Evolutionary conservation across 2,888 invertebrate genomes (phyloP).

Genomic region (Cantharis nigra): DNA sequence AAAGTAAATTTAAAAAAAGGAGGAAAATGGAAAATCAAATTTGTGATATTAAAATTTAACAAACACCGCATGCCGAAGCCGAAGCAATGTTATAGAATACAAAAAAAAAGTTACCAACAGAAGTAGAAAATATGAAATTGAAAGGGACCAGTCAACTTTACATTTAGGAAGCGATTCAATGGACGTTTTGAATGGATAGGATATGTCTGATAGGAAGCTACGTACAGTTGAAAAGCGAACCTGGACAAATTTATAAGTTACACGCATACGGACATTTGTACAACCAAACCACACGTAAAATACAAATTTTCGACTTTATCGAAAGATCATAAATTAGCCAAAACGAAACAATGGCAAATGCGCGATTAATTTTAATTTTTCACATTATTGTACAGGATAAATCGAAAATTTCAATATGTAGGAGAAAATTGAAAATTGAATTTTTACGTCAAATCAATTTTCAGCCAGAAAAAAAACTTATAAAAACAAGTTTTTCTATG

Average conservation of each 20-base stretch:
- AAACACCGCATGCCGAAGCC: background rate
- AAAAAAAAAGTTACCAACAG: background rate
- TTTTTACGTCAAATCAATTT: background rate
- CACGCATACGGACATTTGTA: background rate
- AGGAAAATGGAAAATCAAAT: background rate
- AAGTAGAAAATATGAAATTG: background rate
- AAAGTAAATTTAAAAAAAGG: background rate
- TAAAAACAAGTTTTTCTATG: background rate
- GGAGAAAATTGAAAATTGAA: background rate
- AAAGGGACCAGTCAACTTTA: constrained; percentile 7
- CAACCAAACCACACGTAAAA: background rate
- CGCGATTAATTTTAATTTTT: background rate
- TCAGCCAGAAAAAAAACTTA: background rate
- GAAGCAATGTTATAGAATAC: background rate
- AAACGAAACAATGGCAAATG: background rate
- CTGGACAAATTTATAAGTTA: background rate
- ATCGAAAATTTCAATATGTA: background rate
- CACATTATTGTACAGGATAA: background rate
- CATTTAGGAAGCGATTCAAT: constrained; percentile 11
- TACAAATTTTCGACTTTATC: background rate
- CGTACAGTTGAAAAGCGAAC: constrained; percentile 9
- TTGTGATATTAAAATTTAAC: background rate
- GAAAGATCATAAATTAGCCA: background rate
- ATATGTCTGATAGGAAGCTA: constrained; percentile 2
- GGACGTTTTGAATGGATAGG: constrained; percentile 9